These are phyloP conservation scores for Vidua macroura DNA, from an alignment of 2,113 vertebrate species.

Conservation along the genomic window DNA sequence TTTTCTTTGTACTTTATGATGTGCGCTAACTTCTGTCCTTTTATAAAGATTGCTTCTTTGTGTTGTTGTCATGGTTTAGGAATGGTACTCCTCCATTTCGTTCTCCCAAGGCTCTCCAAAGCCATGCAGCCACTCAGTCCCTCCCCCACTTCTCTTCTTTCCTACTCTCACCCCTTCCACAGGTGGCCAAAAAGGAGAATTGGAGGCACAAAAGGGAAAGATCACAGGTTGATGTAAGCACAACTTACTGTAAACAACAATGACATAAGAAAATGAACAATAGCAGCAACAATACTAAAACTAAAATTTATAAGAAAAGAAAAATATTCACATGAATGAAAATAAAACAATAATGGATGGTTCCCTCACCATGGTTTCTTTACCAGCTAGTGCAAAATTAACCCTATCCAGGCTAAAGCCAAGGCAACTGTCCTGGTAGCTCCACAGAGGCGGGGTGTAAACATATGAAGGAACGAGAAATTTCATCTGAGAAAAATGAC, in stretches of 20 bases:
- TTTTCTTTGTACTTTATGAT: neutral
- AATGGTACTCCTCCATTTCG: neutral
- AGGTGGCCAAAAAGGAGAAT: neutral
- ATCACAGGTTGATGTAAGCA: neutral
- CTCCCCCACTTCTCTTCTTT: neutral
- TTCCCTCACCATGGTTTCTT: rapidly evolving
- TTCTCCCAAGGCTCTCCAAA: neutral
- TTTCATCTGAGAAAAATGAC: neutral
- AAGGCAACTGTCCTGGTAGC: neutral
- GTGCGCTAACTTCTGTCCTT: neutral
- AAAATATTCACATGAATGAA: neutral
- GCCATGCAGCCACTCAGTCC: neutral
- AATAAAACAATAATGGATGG: neutral
- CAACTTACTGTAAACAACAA: neutral
- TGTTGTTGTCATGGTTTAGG: neutral
- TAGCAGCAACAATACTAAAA: neutral
- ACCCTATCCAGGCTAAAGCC: neutral
- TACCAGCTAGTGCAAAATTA: neutral
- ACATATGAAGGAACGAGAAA: neutral
- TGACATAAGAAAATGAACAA: neutral
- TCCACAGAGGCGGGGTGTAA: neutral
- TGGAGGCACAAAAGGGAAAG: neutral
- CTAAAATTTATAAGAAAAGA: neutral
- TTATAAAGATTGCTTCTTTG: neutral
- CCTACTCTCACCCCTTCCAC: no score